Percentiles rank a stretch among this genome's conserved stretches.
Evolutionary conservation across 2,113 vertebrate genomes (phyloP).

Genomic region (Cebidichthys violaceus): DNA sequence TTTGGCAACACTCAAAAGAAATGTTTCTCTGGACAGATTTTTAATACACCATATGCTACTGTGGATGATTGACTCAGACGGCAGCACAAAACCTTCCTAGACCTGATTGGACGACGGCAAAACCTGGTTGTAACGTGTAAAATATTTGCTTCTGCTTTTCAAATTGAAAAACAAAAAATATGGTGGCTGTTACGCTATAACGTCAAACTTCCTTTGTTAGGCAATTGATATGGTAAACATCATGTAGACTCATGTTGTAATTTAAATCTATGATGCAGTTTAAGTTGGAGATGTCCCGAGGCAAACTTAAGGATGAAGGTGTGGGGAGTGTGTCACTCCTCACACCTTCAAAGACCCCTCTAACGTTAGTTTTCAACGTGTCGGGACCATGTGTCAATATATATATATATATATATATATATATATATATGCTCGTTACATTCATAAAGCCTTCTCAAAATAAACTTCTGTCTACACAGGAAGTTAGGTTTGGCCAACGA

Average conservation of each 20-base stretch:
- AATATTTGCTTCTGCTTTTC: conserved; percentile 27
- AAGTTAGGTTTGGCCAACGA: no score
- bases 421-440: no score
- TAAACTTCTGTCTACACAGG: no score
- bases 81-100: not conserved
- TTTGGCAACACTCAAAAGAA: conserved; percentile 28
- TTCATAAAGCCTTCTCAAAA: no score
- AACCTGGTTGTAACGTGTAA: not conserved
- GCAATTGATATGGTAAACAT: not conserved
- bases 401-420: no score
- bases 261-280: not conserved
- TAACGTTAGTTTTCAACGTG: no score
- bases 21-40: conserved; percentile 46
- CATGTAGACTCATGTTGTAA: not conserved
- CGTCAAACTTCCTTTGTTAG: conserved; percentile 12
- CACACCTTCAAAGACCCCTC: no score
- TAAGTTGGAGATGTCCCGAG: not conserved
- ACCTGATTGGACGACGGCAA: conserved; percentile 6
- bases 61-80: conserved; percentile 23
- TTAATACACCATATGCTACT: not conserved
- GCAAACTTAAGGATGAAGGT: no score
- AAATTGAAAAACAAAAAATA: not conserved
- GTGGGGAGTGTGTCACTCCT: no score
- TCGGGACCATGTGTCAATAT: no score
- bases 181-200: not conserved